These are phyloP conservation scores for Ashinkailepas kermadecensis DNA, from an alignment of 2,888 invertebrate species.

Conservation along the genomic window DNA sequence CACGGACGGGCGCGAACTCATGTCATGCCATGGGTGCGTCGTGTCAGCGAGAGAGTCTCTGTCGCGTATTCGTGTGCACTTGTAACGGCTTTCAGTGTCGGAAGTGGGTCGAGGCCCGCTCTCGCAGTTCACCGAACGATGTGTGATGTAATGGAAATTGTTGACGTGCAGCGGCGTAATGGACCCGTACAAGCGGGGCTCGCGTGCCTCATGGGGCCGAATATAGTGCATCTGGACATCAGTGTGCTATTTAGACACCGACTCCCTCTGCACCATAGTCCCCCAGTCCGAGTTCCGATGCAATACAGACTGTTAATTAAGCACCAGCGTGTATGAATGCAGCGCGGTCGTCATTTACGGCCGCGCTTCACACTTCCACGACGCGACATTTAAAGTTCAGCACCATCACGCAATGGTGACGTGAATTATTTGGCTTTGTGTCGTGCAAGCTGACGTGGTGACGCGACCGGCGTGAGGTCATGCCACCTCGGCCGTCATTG, in stretches of 20 bases:
- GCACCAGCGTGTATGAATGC: background rate
- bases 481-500: too few relatives aligned
- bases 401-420: too few relatives aligned
- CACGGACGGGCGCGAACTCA: too few relatives aligned
- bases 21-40: too few relatives aligned
- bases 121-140: background rate
- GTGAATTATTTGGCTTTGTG: too few relatives aligned
- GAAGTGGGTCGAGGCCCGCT: background rate
- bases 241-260: background rate
- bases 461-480: too few relatives aligned
- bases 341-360: too few relatives aligned
- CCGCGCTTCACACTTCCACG: too few relatives aligned
- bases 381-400: too few relatives aligned
- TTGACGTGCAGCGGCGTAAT: background rate
- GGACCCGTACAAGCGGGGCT: background rate
- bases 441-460: too few relatives aligned
- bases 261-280: background rate
- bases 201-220: background rate
- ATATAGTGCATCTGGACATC: background rate
- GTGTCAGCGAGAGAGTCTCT: background rate
- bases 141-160: background rate
- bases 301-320: conserved; percentile 7
- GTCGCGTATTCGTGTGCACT: conserved; percentile 1
- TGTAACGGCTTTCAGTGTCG: conserved; percentile 16
- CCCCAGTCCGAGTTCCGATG: background rate